These are phyloP conservation scores for Trissolcus brochymenae DNA, from an alignment of 2,888 invertebrate species.

Conservation along the genomic window DNA sequence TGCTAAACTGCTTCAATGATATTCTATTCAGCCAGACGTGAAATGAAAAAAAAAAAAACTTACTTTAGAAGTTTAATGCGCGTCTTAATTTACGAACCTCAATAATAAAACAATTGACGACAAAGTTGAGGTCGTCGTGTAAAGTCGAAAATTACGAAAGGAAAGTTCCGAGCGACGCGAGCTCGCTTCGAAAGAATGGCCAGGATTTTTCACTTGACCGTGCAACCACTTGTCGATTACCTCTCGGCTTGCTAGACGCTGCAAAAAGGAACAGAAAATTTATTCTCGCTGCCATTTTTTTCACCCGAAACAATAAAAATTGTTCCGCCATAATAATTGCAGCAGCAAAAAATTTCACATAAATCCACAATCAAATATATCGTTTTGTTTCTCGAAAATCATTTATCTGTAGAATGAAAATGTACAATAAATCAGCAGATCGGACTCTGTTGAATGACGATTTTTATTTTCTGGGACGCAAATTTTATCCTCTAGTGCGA, in stretches of 20 bases:
- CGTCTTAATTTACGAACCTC: constrained; percentile 18
- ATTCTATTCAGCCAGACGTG: background rate
- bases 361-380: too few species aligned
- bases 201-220: constrained; percentile 23
- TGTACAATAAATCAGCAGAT: too few species aligned
- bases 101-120: constrained; percentile 37
- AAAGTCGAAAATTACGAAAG: constrained; percentile 26
- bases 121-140: constrained; percentile 2
- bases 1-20: background rate
- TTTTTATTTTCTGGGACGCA: background rate
- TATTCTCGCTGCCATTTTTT: too few species aligned
- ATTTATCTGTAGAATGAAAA: background rate
- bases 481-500: background rate
- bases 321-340: too few species aligned
- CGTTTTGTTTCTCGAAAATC: background rate
- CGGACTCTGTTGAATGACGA: background rate
- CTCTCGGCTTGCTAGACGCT: background rate
- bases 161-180: constrained; percentile 13
- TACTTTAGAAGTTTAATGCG: constrained; percentile 4
- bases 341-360: too few species aligned
- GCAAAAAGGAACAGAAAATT: too few species aligned
- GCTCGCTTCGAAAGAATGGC: constrained; percentile 8
- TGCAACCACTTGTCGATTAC: constrained; percentile 35
- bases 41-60: constrained; percentile 7
- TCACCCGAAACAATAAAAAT: too few species aligned